Conservation (phyloP, 2,888 invertebrate species). For the Notocelia uddmanniana region DNA sequence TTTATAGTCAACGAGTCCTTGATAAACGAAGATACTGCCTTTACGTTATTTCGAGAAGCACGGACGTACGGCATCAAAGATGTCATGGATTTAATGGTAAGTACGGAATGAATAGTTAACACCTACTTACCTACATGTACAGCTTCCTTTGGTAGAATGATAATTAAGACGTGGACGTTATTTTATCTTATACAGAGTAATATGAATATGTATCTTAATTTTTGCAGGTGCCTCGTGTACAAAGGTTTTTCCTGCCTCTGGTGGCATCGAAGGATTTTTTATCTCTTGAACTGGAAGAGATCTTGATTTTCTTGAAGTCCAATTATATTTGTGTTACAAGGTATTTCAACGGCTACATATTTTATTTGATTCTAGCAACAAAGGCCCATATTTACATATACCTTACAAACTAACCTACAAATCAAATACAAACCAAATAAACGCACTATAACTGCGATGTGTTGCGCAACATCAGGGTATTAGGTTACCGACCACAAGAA, state of each 20-base stretch:
- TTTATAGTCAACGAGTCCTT: constrained; percentile 89
- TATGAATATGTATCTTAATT: neutral
- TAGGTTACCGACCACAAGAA: no score
- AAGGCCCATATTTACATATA: no score
- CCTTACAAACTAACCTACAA: no score
- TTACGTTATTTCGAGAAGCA: constrained; percentile 88
- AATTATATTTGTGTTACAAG: constrained; percentile 91
- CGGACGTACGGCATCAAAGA: constrained; percentile 83
- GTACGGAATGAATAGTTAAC: neutral
- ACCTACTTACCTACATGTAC: no score
- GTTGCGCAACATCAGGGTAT: no score
- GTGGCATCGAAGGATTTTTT: constrained; percentile 92
- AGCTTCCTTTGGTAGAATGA: neutral
- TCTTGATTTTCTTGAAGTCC: constrained; percentile 88
- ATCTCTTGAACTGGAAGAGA: constrained; percentile 87
- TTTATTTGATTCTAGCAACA: no score
- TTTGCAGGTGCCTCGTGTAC: constrained; percentile 87
- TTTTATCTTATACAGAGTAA: no score
- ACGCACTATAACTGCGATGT: no score
- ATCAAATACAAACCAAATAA: no score
- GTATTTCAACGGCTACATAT: constrained; percentile 67
- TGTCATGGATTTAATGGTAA: constrained; percentile 89
- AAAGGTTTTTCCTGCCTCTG: constrained; percentile 90
- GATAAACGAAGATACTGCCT: constrained; percentile 91
- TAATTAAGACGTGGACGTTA: neutral